These are phyloP conservation scores for Erithacus rubecula DNA, from an alignment of 2,797 vertebrate species.

Conservation along the genomic window DNA sequence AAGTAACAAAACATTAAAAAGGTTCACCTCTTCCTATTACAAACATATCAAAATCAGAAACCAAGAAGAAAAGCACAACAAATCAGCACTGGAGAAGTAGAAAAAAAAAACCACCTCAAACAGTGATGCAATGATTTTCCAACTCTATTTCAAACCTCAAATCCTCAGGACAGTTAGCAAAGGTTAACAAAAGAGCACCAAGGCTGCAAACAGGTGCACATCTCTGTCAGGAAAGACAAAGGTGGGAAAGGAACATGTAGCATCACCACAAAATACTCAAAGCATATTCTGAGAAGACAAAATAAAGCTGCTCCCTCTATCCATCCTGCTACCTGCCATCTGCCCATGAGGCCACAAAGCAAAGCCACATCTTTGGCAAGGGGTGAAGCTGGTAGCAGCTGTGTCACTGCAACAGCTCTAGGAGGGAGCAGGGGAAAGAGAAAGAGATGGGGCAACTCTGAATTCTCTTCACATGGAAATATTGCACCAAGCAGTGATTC, in stretches of 20 bases:
- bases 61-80: background rate
- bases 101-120: background rate
- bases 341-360: background rate
- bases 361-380: background rate
- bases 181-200: background rate
- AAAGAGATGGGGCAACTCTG: background rate
- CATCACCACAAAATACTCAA: background rate
- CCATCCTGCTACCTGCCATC: background rate
- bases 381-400: background rate
- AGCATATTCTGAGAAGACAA: background rate
- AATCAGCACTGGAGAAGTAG: background rate
- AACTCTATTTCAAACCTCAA: background rate
- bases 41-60: background rate
- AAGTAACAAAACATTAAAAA: background rate
- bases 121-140: background rate
- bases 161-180: background rate
- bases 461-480: background rate
- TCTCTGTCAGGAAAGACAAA: background rate
- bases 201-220: background rate
- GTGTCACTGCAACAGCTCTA: background rate
- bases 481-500: background rate
- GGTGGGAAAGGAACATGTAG: accelerated
- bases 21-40: background rate
- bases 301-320: background rate
- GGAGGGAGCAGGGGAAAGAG: background rate